Base-by-base conservation (phyloP, 2,113 vertebrate species). In the Terrapene triunguis region DNA sequence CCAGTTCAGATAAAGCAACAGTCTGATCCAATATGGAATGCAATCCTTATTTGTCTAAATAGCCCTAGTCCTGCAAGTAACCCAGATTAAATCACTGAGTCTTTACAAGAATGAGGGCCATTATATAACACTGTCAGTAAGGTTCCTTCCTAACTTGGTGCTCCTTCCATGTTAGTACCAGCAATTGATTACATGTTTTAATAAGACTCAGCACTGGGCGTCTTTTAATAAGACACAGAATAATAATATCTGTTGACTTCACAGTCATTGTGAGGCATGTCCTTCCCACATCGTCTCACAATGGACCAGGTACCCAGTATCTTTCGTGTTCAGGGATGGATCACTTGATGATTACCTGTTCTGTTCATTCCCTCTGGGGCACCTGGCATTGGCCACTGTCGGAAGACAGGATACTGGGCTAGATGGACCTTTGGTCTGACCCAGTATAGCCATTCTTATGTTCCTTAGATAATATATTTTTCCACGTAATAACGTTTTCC, bases 161-260 rank as follows among this genome's bases (percentile, higher is more conserved):
- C 53, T 86, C 89, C 87, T 94, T 95, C 90, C 85, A 42, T 0
- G 0, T 4, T 16, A 62, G 59, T 13, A 62, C 14, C 59, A 2
- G 32, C 59, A 0, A 0, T 57, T 72, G 94, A 97, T 89, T 92
- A 92, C 25, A 17, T 44, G 80, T 50, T 50, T 50, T 50, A 50
- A 50, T 55, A 10, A 0, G 0, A 90, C 35, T 53, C 91, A 91
- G 35, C 21, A 72, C 35, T 82, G 89, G 93, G 89, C 35, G 57
- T 95, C 48, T 93, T 96, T 96, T 92, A 89, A 14, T 93, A 96
- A 93, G 72, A 93, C 86, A 89, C 78, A 62, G 89, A 93, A 94
- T 96, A 94, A 91, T 92, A 97, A 96, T 81, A 94, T 96, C 93
- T 96, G 96, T 94, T 94, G 95, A 96, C 96, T 97, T 97, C 94